Evolutionary conservation across 2,888 invertebrate species (phyloP).

Genomic region (Timandra comae): DNA sequence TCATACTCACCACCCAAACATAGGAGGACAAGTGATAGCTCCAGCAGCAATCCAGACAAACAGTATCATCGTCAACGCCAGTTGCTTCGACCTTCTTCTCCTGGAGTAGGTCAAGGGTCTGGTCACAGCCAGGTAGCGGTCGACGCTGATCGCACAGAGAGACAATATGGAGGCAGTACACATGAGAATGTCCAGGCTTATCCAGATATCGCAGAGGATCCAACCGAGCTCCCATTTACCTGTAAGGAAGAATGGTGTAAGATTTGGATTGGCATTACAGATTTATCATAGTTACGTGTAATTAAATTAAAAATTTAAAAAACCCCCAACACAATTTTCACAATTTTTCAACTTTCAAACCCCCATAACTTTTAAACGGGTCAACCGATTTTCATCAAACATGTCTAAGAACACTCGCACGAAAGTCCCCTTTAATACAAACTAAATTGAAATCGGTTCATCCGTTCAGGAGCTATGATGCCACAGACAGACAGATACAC

Average conservation of each 20-base stretch:
- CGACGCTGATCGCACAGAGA: slow-evolving; percentile 93
- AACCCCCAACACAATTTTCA: too few species aligned
- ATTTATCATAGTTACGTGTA: too few species aligned
- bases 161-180: slow-evolving; percentile 96
- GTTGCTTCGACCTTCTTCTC: slow-evolving; percentile 88
- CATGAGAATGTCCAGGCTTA: slow-evolving; percentile 93
- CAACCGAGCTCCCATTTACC: slow-evolving; percentile 93
- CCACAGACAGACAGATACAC: too few species aligned
- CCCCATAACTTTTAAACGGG: too few species aligned
- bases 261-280: too few species aligned
- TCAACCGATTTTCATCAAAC: too few species aligned
- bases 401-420: too few species aligned
- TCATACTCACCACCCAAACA: slow-evolving; percentile 88
- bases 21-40: slow-evolving; percentile 94
- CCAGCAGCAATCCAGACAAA: slow-evolving; percentile 94
- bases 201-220: slow-evolving; percentile 93
- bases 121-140: slow-evolving; percentile 94
- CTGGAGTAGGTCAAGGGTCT: slow-evolving; percentile 94
- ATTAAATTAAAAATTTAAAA: too few species aligned
- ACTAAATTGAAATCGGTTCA: too few species aligned
- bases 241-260: slow-evolving; percentile 40
- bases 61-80: slow-evolving; percentile 91
- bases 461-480: too few species aligned
- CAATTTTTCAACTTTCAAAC: too few species aligned
- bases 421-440: too few species aligned